These are phyloP conservation scores for Smutsia gigantea DNA, from an alignment of 2,797 vertebrate species.

Conservation along the genomic window DNA sequence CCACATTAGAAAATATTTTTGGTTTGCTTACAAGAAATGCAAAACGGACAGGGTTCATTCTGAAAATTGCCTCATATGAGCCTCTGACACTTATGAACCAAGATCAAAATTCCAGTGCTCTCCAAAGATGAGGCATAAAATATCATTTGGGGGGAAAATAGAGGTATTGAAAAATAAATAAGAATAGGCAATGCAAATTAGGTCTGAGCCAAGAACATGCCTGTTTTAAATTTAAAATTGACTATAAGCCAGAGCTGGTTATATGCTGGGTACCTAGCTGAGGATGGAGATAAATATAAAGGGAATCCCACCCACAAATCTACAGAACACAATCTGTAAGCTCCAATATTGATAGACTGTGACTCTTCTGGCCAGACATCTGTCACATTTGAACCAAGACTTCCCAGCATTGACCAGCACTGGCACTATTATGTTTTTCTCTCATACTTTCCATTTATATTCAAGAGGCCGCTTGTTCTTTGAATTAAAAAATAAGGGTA, in stretches of 20 bases:
- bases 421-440: neutral
- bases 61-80: slow-evolving; percentile 22
- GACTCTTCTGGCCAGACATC: slow-evolving; percentile 29
- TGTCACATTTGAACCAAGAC: neutral
- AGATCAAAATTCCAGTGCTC: slow-evolving; percentile 60
- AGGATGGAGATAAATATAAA: neutral
- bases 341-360: slow-evolving; percentile 24
- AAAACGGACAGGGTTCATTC: slow-evolving; percentile 17
- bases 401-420: slow-evolving; percentile 32
- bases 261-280: neutral
- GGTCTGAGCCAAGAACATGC: slow-evolving; percentile 22
- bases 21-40: slow-evolving; percentile 32
- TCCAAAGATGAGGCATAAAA: neutral
- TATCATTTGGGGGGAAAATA: slow-evolving; percentile 1
- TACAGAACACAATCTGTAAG: slow-evolving; percentile 12
- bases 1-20: neutral
- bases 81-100: neutral
- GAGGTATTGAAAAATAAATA: slow-evolving; percentile 57
- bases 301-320: neutral
- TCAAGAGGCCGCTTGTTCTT: slow-evolving; percentile 24
- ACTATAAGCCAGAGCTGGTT: slow-evolving; percentile 8
- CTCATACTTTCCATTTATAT: slow-evolving; percentile 26
- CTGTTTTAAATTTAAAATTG: slow-evolving; percentile 63
- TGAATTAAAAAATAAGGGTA: slow-evolving; percentile 69
- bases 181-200: slow-evolving; percentile 57